A percentile compares a stretch with the other conserved stretches of the same genome.
phyloP scores from a whole-genome alignment of 2,113 vertebrate genomes.

The Trachemys scripta region DNA sequence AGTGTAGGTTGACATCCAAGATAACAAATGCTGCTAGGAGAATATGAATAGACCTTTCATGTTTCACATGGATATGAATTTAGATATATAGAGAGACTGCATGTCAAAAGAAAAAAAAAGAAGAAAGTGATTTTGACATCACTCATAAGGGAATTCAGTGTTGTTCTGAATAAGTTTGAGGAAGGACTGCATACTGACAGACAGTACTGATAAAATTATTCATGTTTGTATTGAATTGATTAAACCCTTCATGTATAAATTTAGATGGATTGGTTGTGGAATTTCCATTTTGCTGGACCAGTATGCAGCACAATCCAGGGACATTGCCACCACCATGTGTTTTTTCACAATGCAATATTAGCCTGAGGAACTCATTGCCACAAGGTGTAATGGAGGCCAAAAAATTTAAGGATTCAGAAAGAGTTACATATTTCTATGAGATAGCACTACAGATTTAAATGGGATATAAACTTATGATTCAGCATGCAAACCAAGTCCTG shows the following conservation, averaged over 20 bases:
- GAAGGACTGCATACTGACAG: not conserved
- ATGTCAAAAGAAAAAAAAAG: not conserved
- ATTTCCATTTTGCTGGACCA: not conserved
- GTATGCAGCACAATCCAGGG: not conserved
- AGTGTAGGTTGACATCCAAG: not conserved
- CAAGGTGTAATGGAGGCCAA: not conserved
- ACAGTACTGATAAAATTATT: not conserved
- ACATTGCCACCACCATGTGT: fast-evolving
- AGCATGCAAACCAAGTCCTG: not conserved
- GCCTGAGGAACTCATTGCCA: not conserved
- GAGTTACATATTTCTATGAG: not conserved
- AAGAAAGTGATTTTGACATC: not conserved
- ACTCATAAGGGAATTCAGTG: not conserved
- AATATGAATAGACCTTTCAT: not conserved
- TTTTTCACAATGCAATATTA: not conserved
- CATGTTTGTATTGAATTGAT: not conserved
- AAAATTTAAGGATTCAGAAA: not conserved
- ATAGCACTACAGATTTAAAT: not conserved
- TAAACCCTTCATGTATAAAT: not conserved
- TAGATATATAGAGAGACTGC: not conserved
- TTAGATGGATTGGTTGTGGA: not conserved
- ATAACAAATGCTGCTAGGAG: not conserved
- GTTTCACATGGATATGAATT: not conserved
- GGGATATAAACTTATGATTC: not conserved
- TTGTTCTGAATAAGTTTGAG: not conserved